Evolutionary conservation across 1,140 invertebrate species (phyloP).

Genomic region (Drosophila nasuta): DNA sequence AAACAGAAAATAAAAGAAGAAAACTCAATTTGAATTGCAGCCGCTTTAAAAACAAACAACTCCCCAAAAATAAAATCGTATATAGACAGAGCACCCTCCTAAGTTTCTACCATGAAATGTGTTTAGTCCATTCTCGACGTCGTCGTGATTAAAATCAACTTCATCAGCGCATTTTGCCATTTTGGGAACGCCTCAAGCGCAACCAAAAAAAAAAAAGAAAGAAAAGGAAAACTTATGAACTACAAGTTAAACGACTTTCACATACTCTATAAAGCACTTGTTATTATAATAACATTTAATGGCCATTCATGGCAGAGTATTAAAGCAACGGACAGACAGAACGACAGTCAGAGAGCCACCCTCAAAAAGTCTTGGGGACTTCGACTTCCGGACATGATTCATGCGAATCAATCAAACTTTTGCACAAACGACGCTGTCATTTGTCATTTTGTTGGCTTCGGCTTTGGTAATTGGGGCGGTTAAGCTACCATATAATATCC

Average conservation of each 20-base stretch:
- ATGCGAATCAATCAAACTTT: constrained; percentile 76
- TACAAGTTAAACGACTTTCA: constrained; percentile 6
- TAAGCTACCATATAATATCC: constrained; percentile 30
- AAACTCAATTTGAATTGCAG: constrained; percentile 10
- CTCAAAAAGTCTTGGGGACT: constrained; percentile 1
- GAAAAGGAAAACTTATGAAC: constrained; percentile 4
- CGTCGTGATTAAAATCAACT: constrained; percentile 56
- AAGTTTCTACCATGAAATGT: constrained; percentile 5
- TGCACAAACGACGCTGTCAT: constrained; percentile 34
- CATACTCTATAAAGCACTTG: constrained; percentile 9
- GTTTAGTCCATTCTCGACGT: constrained; percentile 20
- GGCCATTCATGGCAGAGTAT: too few relatives aligned
- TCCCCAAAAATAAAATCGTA: background rate
- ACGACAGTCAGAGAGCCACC: constrained; percentile 5
- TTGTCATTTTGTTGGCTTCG: constrained; percentile 54
- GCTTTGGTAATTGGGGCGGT: constrained; percentile 54
- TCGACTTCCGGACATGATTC: constrained; percentile 65
- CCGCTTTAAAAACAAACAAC: constrained; percentile 26
- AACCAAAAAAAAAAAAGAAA: too few relatives aligned
- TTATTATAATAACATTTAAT: too few relatives aligned
- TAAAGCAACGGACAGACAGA: constrained; percentile 1
- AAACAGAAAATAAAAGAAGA: background rate
- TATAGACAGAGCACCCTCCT: background rate
- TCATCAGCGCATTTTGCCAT: constrained; percentile 53
- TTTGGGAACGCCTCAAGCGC: constrained; percentile 48